A percentile compares a stretch with the other conserved stretches of the same genome.
Conservation (phyloP, 30 jellyfish, hydroid and myxozoan species). For the Chrysaora quinquecirrha region DNA sequence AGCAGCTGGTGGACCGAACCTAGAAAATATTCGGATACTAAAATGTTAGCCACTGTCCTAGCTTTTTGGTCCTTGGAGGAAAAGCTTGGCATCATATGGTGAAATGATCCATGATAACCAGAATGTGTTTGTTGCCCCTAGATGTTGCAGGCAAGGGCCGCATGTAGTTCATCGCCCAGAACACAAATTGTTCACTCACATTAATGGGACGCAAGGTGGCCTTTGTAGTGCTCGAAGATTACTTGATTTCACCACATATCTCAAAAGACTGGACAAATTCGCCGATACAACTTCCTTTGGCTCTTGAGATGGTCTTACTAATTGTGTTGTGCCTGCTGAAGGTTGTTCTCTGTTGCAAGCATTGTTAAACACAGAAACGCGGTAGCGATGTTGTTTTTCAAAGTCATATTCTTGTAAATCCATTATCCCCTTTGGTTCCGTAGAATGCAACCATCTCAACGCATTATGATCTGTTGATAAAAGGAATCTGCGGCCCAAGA, state of each 20-base stretch:
- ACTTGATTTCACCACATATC: conserved; percentile 35
- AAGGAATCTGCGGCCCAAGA: conserved; percentile 19
- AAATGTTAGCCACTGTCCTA: conserved; percentile 39
- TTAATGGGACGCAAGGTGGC: neutral
- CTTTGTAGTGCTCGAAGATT: neutral
- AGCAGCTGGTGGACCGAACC: conserved; percentile 38
- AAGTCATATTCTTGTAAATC: conserved; percentile 6
- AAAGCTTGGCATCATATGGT: conserved; percentile 2
- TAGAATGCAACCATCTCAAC: conserved; percentile 13
- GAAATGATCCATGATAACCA: conserved; percentile 32
- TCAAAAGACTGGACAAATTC: conserved; percentile 28
- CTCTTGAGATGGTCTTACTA: conserved; percentile 25
- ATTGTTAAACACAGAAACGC: conserved; percentile 19
- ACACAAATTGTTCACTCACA: conserved; percentile 50
- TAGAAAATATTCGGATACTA: conserved; percentile 37
- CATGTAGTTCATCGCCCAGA: conserved; percentile 52
- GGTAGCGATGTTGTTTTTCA: neutral
- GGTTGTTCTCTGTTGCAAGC: conserved; percentile 12
- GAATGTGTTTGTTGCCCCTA: conserved; percentile 24
- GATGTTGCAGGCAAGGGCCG: conserved; percentile 65
- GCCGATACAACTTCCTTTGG: conserved; percentile 3
- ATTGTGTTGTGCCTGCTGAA: conserved; percentile 56
- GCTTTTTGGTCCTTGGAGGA: conserved; percentile 44
- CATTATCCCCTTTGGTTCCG: conserved; percentile 38
- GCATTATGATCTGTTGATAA: conserved; percentile 31